Conservation (phyloP, 2,888 invertebrate species). For the Cinara cedri region DNA sequence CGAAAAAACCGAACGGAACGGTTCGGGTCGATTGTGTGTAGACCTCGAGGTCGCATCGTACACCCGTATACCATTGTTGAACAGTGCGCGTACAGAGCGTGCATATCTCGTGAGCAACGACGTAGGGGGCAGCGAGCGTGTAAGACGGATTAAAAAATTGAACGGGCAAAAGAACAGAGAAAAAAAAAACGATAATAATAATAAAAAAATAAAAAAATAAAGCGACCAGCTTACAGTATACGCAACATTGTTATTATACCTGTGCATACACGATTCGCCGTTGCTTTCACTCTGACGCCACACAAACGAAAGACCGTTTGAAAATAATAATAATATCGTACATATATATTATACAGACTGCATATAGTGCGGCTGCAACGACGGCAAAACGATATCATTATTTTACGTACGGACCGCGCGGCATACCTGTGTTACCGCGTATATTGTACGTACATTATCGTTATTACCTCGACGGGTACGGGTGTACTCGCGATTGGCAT, state of each 20-base stretch:
- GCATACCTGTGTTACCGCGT: too few species aligned
- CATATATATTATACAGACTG: slow-evolving; percentile 11
- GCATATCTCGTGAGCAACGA: neutral
- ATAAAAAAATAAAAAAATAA: slow-evolving; percentile 1
- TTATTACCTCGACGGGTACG: too few species aligned
- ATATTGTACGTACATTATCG: too few species aligned
- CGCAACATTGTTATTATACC: too few species aligned
- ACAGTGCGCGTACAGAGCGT: too few species aligned
- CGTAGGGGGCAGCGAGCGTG: neutral
- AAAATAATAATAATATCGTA: neutral
- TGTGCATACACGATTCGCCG: too few species aligned
- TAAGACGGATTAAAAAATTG: slow-evolving; percentile 25
- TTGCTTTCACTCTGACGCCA: slow-evolving; percentile 37
- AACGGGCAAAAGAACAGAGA: neutral
- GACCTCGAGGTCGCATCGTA: neutral
- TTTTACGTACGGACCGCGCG: too few species aligned
- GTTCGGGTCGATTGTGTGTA: neutral
- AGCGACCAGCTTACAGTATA: neutral
- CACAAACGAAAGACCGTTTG: slow-evolving; percentile 2
- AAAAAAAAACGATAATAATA: neutral
- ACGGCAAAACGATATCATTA: too few species aligned
- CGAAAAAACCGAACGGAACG: neutral
- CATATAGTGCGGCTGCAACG: too few species aligned
- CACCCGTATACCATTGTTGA: too few species aligned
- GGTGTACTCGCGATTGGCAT: too few species aligned